Conservation (phyloP, 2,797 vertebrate species). For the Perodicticus potto region DNA sequence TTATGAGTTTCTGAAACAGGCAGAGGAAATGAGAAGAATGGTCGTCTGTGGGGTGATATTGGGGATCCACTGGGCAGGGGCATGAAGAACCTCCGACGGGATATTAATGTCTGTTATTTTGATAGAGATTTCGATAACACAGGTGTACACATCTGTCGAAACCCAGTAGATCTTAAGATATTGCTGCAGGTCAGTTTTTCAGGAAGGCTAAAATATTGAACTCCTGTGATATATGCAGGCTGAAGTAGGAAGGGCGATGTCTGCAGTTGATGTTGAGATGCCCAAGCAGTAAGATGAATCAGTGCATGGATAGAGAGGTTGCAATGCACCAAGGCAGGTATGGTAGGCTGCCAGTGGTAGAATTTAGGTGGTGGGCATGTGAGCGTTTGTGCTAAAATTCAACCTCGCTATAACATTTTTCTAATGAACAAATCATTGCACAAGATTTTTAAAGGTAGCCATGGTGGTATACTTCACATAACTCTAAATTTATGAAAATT, state of each 20-base stretch:
- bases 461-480: background rate
- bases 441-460: background rate
- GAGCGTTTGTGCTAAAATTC: background rate
- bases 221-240: background rate
- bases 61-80: background rate
- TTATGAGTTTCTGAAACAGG: background rate
- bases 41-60: background rate
- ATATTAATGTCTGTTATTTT: background rate
- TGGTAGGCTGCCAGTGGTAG: background rate
- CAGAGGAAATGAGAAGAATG: background rate
- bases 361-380: background rate
- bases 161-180: background rate
- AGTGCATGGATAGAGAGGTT: background rate
- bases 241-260: background rate
- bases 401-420: conserved; percentile 4
- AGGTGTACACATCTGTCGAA: background rate
- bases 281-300: background rate
- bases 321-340: accelerated
- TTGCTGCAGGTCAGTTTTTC: background rate
- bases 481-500: background rate
- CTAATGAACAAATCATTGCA: background rate
- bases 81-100: background rate
- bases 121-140: background rate
- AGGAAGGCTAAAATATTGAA: background rate
- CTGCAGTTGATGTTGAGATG: background rate